Percentiles rank a stretch among this genome's conserved stretches.
These are phyloP conservation scores for Paedocypris micromegethes DNA, from an alignment of 2,797 vertebrate genomes.

Conservation along the genomic window DNA sequence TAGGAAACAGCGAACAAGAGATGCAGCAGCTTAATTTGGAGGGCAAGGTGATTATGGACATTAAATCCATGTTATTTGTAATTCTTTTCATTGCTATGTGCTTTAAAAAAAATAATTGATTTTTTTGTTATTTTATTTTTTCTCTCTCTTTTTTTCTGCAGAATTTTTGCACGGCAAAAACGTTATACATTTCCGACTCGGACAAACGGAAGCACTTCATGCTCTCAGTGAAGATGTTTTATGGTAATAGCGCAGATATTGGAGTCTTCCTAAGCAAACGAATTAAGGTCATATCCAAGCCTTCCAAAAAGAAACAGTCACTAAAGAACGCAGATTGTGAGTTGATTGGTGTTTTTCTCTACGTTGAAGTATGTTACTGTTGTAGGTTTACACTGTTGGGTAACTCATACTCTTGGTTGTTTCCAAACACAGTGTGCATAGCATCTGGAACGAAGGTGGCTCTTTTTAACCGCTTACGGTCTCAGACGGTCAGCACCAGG, in stretches of 20 bases:
- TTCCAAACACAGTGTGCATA: conserved; percentile 83
- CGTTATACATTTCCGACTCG: conserved; percentile 95
- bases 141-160: conserved; percentile 49
- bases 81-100: too few relatives aligned
- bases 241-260: conserved; percentile 93
- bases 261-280: conserved; percentile 96
- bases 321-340: conserved; percentile 96
- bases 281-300: conserved; percentile 99
- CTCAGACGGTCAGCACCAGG: conserved; percentile 96
- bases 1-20: conserved; percentile 99
- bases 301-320: conserved; percentile 98
- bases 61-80: background rate
- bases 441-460: conserved; percentile 98
- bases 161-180: conserved; percentile 99
- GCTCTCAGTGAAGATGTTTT: conserved; percentile 98
- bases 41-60: conserved; percentile 78
- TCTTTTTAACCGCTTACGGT: conserved; percentile 94
- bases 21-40: conserved; percentile 98
- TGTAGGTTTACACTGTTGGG: background rate
- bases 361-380: background rate
- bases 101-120: too few relatives aligned
- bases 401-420: background rate
- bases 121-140: too few relatives aligned
- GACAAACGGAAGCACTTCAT: conserved; percentile 99
- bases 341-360: conserved; percentile 43